Evolutionary conservation across 2,113 vertebrate species (phyloP).

Genomic region (Zosterops hypoxanthus): DNA sequence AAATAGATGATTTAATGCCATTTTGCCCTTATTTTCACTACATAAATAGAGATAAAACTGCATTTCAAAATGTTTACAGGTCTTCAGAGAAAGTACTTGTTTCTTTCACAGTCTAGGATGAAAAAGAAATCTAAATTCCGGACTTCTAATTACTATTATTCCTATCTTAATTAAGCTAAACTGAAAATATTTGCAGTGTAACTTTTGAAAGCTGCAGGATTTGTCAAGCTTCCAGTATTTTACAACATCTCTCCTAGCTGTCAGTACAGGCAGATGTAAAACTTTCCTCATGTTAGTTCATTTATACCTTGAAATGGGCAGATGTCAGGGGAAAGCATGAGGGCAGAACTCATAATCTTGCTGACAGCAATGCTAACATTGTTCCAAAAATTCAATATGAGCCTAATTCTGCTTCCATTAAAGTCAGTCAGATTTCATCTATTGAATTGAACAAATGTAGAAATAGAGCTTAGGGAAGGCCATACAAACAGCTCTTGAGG

Average conservation of each 20-base stretch:
- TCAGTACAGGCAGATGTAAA: conserved; percentile 40
- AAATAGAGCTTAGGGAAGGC: neutral
- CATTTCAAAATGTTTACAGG: neutral
- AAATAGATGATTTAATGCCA: neutral
- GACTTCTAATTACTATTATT: neutral
- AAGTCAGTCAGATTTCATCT: conserved; percentile 40
- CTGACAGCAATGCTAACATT: conserved; percentile 18
- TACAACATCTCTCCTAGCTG: neutral
- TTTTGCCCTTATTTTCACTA: neutral
- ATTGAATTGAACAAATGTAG: neutral
- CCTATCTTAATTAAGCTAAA: conserved; percentile 2
- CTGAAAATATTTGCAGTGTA: neutral
- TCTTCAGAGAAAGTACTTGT: neutral
- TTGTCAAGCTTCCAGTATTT: conserved; percentile 50
- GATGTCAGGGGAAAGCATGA: conserved; percentile 16
- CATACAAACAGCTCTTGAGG: neutral
- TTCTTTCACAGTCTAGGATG: neutral
- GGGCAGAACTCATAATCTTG: conserved; percentile 19
- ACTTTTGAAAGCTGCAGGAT: conserved; percentile 21
- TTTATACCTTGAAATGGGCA: conserved; percentile 52
- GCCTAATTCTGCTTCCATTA: conserved; percentile 34
- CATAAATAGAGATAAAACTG: neutral
- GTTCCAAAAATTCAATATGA: conserved; percentile 46
- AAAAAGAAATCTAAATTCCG: neutral
- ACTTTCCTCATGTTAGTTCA: neutral